Percentiles rank a stretch among this genome's conserved stretches.
Conservation (phyloP, 2,113 vertebrate species). For the Callipepla californica region DNA sequence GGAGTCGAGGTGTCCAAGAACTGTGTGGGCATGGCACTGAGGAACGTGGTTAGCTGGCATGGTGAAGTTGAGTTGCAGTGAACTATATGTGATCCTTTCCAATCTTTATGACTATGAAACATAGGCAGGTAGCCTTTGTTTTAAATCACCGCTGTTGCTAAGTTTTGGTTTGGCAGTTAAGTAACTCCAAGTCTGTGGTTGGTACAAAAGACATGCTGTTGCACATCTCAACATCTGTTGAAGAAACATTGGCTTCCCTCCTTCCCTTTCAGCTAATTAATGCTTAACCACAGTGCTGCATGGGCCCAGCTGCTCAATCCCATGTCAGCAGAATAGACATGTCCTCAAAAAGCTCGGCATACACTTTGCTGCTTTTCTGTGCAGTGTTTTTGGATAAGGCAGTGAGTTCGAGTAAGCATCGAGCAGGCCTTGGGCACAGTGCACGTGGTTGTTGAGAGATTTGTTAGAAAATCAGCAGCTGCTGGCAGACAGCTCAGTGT, state of each 20-base stretch:
- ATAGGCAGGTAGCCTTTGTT: not conserved
- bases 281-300: not conserved
- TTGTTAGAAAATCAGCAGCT: rapidly evolving
- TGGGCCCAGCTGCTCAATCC: not conserved
- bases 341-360: not conserved
- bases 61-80: too few relatives aligned
- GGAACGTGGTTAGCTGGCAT: too few relatives aligned
- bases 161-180: not conserved
- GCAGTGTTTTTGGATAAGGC: not conserved
- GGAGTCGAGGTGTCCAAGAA: too few relatives aligned
- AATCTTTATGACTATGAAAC: not conserved
- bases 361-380: not conserved
- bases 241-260: rapidly evolving
- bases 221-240: not conserved
- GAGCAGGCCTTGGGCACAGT: not conserved
- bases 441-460: not conserved
- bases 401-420: not conserved
- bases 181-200: rapidly evolving
- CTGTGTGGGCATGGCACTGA: too few relatives aligned
- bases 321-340: rapidly evolving
- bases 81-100: too few relatives aligned
- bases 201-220: rapidly evolving
- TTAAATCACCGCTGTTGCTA: not conserved
- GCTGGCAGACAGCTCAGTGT: rapidly evolving
- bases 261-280: not conserved